Conservation (phyloP, 2,113 vertebrate species). For the Sinocyclocheilus rhinocerous region DNA sequence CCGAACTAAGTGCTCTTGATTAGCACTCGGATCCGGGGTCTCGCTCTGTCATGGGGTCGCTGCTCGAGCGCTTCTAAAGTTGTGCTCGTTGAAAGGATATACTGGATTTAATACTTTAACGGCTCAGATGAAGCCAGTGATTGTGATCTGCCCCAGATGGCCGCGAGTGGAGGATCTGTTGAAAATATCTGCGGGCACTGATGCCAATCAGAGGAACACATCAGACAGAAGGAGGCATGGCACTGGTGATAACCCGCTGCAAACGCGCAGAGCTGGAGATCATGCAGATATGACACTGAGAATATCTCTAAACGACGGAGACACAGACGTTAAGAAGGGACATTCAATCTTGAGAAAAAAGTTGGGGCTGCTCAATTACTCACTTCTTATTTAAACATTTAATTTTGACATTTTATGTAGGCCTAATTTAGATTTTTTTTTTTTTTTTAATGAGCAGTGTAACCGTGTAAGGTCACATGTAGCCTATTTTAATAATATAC, state of each 20-base stretch:
- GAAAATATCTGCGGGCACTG: conserved; percentile 86
- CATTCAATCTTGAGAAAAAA: conserved; percentile 53
- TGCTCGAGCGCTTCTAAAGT: conserved; percentile 65
- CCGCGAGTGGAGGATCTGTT: conserved; percentile 86
- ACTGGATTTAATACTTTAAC: conserved; percentile 81
- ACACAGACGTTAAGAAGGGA: conserved; percentile 73
- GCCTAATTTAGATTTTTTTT: too few relatives aligned
- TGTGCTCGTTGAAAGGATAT: conserved; percentile 64
- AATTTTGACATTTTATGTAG: background rate
- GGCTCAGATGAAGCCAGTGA: conserved; percentile 83
- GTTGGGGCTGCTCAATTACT: background rate
- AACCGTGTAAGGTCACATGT: background rate
- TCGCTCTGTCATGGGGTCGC: conserved; percentile 65
- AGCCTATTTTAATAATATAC: background rate
- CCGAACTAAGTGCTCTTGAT: background rate
- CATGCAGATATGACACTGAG: conserved; percentile 77
- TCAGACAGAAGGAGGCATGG: conserved; percentile 83
- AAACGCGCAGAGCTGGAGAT: conserved; percentile 67
- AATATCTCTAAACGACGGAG: conserved; percentile 73
- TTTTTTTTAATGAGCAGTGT: background rate
- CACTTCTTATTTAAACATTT: background rate
- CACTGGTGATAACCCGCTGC: conserved; percentile 89
- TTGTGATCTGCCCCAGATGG: conserved; percentile 92
- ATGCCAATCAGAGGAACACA: conserved; percentile 87
- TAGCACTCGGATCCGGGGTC: too few relatives aligned